Evolutionary conservation across 2,888 invertebrate genomes (phyloP), one percentile per base, ranked within the genome.

Genomic region (Dione vanillae): DNA sequence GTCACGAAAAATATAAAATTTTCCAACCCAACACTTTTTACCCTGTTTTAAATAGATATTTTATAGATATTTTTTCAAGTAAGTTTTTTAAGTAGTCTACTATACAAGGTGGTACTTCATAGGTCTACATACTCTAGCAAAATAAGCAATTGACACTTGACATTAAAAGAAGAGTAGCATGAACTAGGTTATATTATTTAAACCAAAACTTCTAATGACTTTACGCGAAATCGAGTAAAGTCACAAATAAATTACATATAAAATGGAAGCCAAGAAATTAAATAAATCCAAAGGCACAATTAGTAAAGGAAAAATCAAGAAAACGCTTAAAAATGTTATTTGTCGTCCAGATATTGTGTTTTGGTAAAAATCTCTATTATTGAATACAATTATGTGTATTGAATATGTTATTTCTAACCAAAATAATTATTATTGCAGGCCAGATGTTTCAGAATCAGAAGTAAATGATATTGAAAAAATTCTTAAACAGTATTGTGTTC

Each of bases 291-390:
- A 89, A 80, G 79, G 75, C 56, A 77, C 80, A 19, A 82, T 89
- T 1, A 87, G 79, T 67, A 93, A 90, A 78, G 86, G 87, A n/a
- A 91, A 92, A 82, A 74, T 93, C 12, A 90, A 91, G 79, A 92
- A 89, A 84, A 90, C 87, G 19, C 85, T 93, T 12, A 91, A 89
- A 84, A 92, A 92, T 78, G 83, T 92, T 20, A 74, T 93, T 54
- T 89, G 90, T 75, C 83, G 91, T n/a, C 90, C 92, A 2, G 91
- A 91, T 75, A 82, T 86, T 27, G 67, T 85, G 49, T 82, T 83
- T 78, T 93, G 93, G 93, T 92, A 81, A 64, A 27, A 35, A 6
- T 37, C 16, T 7, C 12, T 16, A 8, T 10, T 35, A 45, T 45
- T 54, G 6, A 47, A 20, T 40, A 40, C 35, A 16, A 62, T n/a